Evolutionary conservation across 2,113 vertebrate species (phyloP).

Genomic region (Neopipo cinnamomea): DNA sequence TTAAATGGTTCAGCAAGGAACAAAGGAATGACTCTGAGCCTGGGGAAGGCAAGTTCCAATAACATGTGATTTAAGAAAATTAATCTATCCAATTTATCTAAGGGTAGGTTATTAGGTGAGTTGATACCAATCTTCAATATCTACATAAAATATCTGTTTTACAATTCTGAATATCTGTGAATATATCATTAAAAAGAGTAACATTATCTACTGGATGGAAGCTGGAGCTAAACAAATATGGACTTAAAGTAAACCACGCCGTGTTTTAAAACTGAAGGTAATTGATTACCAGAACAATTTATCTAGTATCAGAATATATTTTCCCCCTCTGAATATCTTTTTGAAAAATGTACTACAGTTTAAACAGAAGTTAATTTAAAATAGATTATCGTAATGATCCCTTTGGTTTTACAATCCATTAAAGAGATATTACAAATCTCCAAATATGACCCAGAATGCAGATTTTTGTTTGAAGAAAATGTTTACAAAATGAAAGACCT

Average conservation of each 20-base stretch:
- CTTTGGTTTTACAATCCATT: constrained; percentile 47
- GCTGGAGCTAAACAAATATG: not conserved
- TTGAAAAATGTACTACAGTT: constrained; percentile 15
- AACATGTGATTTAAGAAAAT: not conserved
- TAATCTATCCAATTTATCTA: not conserved
- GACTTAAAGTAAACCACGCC: not conserved
- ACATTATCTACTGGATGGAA: not conserved
- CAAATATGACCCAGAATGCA: constrained; percentile 55
- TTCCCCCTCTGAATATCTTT: constrained; percentile 11
- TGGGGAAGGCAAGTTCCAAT: not conserved
- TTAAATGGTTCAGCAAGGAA: not conserved
- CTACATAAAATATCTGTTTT: not conserved
- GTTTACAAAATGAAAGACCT: constrained; percentile 50
- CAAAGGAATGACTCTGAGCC: not conserved
- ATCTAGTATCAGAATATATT: not conserved
- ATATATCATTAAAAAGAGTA: not conserved
- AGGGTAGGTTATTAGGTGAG: not conserved
- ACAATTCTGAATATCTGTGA: not conserved
- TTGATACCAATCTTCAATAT: not conserved
- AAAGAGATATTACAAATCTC: constrained; percentile 34
- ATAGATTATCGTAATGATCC: constrained; percentile 37
- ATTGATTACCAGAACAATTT: constrained; percentile 11
- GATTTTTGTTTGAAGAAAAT: constrained; percentile 53
- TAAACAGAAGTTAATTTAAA: constrained; percentile 55
- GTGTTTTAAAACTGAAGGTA: not conserved